A percentile compares a stretch with the other conserved stretches of the same genome.
These are phyloP conservation scores for Drosophila meridionalis DNA, from an alignment of 2,888 invertebrate genomes.

Conservation along the genomic window DNA sequence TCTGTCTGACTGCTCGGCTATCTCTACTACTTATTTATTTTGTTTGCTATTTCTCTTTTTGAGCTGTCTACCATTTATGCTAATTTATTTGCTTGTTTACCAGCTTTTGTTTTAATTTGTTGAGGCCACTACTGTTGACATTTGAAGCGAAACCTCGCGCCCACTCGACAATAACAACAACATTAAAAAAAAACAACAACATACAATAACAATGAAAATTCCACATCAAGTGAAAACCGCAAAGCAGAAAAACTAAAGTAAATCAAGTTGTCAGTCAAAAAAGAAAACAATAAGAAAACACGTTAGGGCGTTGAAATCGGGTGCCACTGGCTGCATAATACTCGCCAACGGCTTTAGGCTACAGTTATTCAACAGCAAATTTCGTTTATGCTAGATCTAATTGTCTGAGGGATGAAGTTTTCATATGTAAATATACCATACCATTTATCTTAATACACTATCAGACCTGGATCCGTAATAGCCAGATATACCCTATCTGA, in stretches of 20 bases:
- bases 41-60: conserved; percentile 43
- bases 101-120: conserved; percentile 80
- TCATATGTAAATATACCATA: not conserved
- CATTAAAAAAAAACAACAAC: not conserved
- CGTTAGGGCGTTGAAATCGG: not conserved
- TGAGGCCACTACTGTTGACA: conserved; percentile 75
- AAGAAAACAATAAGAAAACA: not conserved
- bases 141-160: conserved; percentile 53
- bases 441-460: not conserved
- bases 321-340: not conserved
- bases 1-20: conserved; percentile 13
- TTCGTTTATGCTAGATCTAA: not conserved
- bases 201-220: conserved; percentile 37
- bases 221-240: conserved; percentile 33
- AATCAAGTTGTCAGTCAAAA: conserved; percentile 40
- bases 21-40: conserved; percentile 37
- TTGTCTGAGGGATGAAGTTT: not conserved
- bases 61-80: conserved; percentile 72
- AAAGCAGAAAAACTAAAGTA: conserved; percentile 14
- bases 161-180: conserved; percentile 27
- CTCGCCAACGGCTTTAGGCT: not conserved
- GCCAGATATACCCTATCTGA: not conserved
- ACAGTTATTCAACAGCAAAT: not conserved
- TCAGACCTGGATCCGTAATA: not conserved
- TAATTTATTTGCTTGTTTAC: conserved; percentile 79